phyloP scores from a whole-genome alignment of 2,113 vertebrate species.

The Lontra canadensis region DNA sequence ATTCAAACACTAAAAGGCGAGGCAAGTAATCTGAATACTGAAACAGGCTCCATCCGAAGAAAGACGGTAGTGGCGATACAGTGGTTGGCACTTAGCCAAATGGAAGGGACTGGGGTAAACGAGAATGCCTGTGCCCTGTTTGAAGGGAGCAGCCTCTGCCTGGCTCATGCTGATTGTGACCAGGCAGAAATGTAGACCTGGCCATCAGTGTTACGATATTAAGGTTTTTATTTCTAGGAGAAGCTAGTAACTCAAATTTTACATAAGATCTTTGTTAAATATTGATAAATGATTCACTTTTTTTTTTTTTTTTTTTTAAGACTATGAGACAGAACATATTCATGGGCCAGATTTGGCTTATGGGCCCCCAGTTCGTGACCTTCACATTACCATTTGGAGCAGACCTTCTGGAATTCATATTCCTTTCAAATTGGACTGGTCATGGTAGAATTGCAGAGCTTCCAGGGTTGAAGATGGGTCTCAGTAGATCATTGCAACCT shows the following conservation, averaged over 20 bases:
- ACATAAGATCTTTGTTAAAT: slow-evolving; percentile 31
- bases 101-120: not conserved
- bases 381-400: not conserved
- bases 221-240: slow-evolving; percentile 40
- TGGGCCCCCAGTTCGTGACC: not conserved
- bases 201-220: not conserved
- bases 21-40: not conserved
- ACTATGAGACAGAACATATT: not conserved
- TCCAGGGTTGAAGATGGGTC: not conserved
- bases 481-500: not conserved
- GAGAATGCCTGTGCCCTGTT: not conserved
- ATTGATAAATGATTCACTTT: slow-evolving; percentile 5
- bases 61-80: not conserved
- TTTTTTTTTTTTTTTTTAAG: not conserved
- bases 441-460: not conserved
- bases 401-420: not conserved
- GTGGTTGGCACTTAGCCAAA: not conserved
- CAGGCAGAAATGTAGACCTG: not conserved
- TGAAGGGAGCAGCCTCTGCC: not conserved
- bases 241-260: not conserved
- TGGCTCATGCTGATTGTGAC: not conserved
- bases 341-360: not conserved
- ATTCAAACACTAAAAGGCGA: not conserved
- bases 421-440: not conserved
- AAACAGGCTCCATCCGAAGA: not conserved